These are phyloP conservation scores for Mesembrinibis cayennensis DNA, from an alignment of 2,113 vertebrate species.

Conservation along the genomic window DNA sequence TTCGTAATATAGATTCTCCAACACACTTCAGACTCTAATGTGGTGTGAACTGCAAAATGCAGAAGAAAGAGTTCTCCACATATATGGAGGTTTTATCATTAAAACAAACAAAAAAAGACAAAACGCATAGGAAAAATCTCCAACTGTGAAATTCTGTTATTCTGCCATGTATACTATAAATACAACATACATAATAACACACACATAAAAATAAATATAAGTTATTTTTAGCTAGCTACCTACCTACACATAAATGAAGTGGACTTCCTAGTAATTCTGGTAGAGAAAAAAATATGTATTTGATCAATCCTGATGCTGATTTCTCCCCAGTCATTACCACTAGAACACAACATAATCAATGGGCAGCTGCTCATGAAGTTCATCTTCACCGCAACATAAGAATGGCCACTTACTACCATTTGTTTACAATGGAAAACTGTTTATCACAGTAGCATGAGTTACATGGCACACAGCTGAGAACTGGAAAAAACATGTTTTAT, in stretches of 20 bases:
- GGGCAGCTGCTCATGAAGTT: accelerated
- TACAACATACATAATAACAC: not conserved
- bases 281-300: not conserved
- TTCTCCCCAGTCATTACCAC: not conserved
- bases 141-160: not conserved
- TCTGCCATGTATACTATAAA: not conserved
- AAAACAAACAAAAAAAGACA: not conserved
- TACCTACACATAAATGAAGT: not conserved
- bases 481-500: not conserved
- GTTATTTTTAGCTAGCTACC: not conserved
- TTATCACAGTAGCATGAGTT: not conserved
- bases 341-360: not conserved
- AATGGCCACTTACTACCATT: not conserved
- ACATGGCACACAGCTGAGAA: not conserved
- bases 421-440: not conserved
- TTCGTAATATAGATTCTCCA: not conserved
- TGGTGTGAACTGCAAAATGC: not conserved
- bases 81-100: not conserved
- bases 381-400: not conserved
- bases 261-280: not conserved
- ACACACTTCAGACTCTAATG: accelerated
- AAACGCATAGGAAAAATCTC: not conserved
- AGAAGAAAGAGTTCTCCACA: not conserved
- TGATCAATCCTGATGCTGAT: not conserved
- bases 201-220: not conserved